Percentiles rank a stretch among this genome's conserved stretches.
These are phyloP conservation scores for Mya arenaria DNA, from an alignment of 1,140 invertebrate species.

Conservation along the genomic window DNA sequence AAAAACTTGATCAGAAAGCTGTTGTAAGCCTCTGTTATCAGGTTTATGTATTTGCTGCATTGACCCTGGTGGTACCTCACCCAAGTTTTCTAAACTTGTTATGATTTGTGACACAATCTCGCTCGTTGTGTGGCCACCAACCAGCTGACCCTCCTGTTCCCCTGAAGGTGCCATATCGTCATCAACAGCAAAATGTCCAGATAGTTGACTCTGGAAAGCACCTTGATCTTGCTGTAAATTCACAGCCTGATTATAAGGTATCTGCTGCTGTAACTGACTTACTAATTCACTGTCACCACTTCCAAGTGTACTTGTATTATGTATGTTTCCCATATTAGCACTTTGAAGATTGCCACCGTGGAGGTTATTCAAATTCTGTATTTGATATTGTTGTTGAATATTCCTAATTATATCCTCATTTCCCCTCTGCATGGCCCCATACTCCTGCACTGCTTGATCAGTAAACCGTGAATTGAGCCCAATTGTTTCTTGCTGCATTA, in stretches of 20 bases:
- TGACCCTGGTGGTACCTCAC: constrained; percentile 47
- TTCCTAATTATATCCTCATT: too few species aligned
- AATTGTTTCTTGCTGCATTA: constrained; percentile 43
- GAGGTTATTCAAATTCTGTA: constrained; percentile 41
- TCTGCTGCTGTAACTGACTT: constrained; percentile 28
- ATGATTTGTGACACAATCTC: constrained; percentile 64
- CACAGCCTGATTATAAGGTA: constrained; percentile 21
- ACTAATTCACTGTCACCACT: constrained; percentile 1
- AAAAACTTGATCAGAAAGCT: neutral
- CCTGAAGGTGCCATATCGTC: constrained; percentile 11
- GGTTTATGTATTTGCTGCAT: constrained; percentile 45
- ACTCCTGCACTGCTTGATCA: constrained; percentile 16
- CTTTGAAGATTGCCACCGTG: constrained; percentile 12
- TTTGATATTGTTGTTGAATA: too few species aligned
- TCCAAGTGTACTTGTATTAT: constrained; percentile 16
- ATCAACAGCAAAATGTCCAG: constrained; percentile 6
- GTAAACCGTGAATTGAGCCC: constrained; percentile 27
- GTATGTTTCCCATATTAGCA: constrained; percentile 26
- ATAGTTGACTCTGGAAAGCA: constrained; percentile 28
- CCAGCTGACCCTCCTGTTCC: neutral
- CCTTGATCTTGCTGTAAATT: constrained; percentile 34
- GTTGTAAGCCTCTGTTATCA: neutral
- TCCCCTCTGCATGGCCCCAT: neutral
- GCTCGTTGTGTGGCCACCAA: constrained; percentile 24
- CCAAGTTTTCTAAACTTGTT: constrained; percentile 63